phyloP scores from a whole-genome alignment of 2,113 vertebrate genomes.

The Pedetes capensis region DNA sequence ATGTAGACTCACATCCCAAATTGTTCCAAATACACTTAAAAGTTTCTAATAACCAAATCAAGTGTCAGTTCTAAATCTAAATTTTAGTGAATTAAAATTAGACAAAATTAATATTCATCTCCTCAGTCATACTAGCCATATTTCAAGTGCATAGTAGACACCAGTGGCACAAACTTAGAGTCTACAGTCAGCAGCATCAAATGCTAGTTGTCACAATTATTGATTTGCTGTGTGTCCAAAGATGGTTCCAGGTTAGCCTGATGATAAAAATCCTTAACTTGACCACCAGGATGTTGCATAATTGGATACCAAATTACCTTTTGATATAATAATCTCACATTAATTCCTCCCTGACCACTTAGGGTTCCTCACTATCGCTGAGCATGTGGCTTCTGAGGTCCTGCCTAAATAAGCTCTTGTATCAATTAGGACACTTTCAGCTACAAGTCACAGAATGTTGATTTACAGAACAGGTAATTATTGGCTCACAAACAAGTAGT shows the following conservation, averaged over 20 bases:
- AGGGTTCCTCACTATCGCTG: background rate
- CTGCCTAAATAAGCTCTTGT: background rate
- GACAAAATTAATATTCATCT: background rate
- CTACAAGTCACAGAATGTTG: background rate
- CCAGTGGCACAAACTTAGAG: too few relatives aligned
- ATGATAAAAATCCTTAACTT: background rate
- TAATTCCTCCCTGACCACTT: background rate
- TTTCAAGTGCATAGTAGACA: background rate
- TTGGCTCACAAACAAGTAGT: background rate
- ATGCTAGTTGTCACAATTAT: background rate
- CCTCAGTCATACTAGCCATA: background rate
- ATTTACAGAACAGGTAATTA: background rate
- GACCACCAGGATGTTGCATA: background rate
- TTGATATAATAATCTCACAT: background rate
- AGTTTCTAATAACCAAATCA: background rate
- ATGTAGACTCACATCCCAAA: background rate
- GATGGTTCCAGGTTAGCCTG: background rate
- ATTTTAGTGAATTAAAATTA: background rate
- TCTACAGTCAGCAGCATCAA: background rate
- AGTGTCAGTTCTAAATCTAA: background rate
- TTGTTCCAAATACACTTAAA: background rate
- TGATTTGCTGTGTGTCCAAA: background rate
- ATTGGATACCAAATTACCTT: background rate
- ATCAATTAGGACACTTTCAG: background rate
- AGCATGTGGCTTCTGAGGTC: background rate